phyloP scores from a whole-genome alignment of 2,888 invertebrate genomes.

The Clunio marinus region DNA sequence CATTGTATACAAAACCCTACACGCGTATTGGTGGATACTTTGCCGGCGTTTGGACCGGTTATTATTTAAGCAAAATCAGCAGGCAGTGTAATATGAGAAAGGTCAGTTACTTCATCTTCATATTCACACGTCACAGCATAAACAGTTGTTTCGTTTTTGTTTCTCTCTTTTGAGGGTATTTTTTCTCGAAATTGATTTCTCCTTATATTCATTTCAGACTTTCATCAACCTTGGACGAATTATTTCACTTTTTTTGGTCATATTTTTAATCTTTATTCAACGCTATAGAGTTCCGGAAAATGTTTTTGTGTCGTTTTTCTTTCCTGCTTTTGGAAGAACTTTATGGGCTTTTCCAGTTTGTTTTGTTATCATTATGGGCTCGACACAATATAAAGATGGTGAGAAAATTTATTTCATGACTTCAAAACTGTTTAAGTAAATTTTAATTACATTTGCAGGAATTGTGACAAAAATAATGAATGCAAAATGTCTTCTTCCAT shows the following conservation, averaged over 20 bases:
- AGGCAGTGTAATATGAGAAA: constrained; percentile 41
- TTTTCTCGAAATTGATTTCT: too few species aligned
- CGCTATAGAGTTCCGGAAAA: constrained; percentile 4
- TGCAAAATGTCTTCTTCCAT: constrained; percentile 41
- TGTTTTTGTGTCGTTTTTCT: not conserved
- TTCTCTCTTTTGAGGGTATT: not conserved
- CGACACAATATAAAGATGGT: constrained; percentile 1
- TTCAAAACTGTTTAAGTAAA: not conserved
- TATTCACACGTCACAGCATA: not conserved
- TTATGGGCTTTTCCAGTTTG: constrained; percentile 29
- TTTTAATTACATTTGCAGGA: constrained; percentile 13
- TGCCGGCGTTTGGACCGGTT: constrained; percentile 49
- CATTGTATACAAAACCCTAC: constrained; percentile 49
- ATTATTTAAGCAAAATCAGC: constrained; percentile 45
- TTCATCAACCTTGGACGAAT: constrained; percentile 42
- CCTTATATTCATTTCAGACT: constrained; percentile 44
- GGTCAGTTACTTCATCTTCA: constrained; percentile 7
- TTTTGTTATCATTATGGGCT: constrained; percentile 22
- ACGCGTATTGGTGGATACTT: constrained; percentile 49
- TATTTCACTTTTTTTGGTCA: constrained; percentile 44
- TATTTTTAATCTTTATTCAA: constrained; percentile 18
- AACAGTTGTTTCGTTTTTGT: not conserved
- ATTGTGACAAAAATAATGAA: constrained; percentile 46
- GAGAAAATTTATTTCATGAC: not conserved
- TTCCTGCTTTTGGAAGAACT: constrained; percentile 32